Conservation (phyloP, 2,113 vertebrate genomes). For the Perca schrenkii region DNA sequence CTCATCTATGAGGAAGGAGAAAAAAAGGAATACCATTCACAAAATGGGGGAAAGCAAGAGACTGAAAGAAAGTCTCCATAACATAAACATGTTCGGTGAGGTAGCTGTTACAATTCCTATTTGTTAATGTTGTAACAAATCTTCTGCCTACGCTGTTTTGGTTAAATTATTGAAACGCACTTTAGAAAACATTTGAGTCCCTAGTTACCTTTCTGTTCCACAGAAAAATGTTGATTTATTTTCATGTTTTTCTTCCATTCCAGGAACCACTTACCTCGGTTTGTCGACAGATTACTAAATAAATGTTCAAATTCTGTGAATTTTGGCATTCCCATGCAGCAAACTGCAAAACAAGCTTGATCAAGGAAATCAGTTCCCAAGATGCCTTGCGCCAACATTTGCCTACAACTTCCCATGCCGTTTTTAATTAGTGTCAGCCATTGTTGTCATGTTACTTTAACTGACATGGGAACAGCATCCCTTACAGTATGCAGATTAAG, state of each 20-base stretch:
- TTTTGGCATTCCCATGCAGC: not conserved
- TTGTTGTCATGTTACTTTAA: conserved; percentile 12
- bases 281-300: not conserved
- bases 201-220: conserved; percentile 28
- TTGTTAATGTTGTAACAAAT: conserved; percentile 31
- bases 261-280: conserved; percentile 33
- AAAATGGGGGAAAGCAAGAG: not conserved
- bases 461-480: conserved; percentile 12
- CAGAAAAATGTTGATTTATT: conserved; percentile 35
- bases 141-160: conserved; percentile 10
- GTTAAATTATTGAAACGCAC: conserved; percentile 44
- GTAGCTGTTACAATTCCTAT: conserved; percentile 17
- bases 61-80: conserved; percentile 5
- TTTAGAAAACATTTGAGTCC: conserved; percentile 34
- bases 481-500: not conserved
- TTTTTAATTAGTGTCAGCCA: conserved; percentile 53
- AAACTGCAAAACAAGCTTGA: conserved; percentile 18
- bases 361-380: conserved; percentile 45
- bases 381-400: conserved; percentile 46
- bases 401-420: conserved; percentile 32
- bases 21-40: not conserved
- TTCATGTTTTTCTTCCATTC: conserved; percentile 37
- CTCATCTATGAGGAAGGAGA: not conserved
- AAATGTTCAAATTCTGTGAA: conserved; percentile 23
- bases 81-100: conserved; percentile 5